A percentile compares a stretch with the other conserved stretches of the same genome.
These are phyloP conservation scores for Drosophila aff. DNA, from an alignment of 1,140 invertebrate genomes.

Conservation along the genomic window DNA sequence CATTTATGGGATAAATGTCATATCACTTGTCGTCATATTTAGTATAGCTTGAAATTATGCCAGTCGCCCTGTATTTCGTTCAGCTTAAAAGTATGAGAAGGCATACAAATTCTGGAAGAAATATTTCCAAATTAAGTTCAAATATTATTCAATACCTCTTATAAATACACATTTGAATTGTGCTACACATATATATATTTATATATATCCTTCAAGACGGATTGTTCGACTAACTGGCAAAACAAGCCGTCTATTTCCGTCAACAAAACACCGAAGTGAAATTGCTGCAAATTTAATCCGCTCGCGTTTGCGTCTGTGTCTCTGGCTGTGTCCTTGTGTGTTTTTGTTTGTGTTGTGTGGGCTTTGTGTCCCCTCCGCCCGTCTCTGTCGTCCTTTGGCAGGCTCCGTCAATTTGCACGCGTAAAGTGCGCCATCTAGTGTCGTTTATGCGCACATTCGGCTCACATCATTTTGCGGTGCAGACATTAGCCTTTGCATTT, in stretches of 20 bases:
- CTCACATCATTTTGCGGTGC: conserved; percentile 78
- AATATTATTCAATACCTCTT: not conserved
- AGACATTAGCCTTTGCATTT: conserved; percentile 77
- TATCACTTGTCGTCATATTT: no score
- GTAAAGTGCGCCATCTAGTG: conserved; percentile 76
- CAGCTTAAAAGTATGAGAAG: no score
- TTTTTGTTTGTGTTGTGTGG: conserved; percentile 10
- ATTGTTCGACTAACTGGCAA: conserved; percentile 6
- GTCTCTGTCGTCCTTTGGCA: conserved; percentile 26
- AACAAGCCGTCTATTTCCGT: conserved; percentile 66
- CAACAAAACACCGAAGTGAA: conserved; percentile 49
- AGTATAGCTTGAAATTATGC: no score
- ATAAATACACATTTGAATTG: no score
- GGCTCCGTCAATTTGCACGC: conserved; percentile 68
- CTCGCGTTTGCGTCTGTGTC: conserved; percentile 13
- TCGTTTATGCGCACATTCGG: conserved; percentile 79
- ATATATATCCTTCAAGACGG: not conserved
- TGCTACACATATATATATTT: not conserved
- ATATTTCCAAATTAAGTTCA: no score
- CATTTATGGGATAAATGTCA: no score
- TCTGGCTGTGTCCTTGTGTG: conserved; percentile 5
- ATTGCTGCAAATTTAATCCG: conserved; percentile 76
- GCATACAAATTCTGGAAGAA: no score
- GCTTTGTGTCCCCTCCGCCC: conserved; percentile 7
- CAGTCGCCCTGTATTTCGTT: no score